These are phyloP conservation scores for Pedionomus torquatus DNA, from an alignment of 2,113 vertebrate genomes.

Conservation along the genomic window DNA sequence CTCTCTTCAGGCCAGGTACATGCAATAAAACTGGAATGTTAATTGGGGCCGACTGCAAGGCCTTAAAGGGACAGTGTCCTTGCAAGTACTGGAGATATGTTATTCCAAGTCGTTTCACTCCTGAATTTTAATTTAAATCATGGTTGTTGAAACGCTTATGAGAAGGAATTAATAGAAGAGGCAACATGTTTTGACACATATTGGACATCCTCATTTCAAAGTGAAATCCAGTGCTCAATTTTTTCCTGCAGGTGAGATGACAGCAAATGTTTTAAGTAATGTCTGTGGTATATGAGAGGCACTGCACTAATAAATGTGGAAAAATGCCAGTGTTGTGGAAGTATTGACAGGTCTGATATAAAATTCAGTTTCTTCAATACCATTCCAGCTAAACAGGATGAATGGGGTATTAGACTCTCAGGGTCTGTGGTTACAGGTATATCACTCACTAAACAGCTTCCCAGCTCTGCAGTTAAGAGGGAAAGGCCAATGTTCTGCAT, in stretches of 20 bases:
- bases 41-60: conserved; percentile 58
- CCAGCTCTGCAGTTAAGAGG: background rate
- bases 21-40: conserved; percentile 78
- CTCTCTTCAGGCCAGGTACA: conserved; percentile 65
- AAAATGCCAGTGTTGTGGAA: background rate
- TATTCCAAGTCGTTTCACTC: background rate
- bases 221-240: background rate
- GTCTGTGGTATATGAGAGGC: background rate
- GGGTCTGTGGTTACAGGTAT: background rate
- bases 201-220: conserved; percentile 1
- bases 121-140: conserved; percentile 1
- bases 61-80: conserved; percentile 68
- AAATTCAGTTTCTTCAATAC: conserved; percentile 15
- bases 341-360: conserved; percentile 21
- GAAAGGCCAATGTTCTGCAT: background rate
- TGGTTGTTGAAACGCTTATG: background rate
- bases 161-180: conserved; percentile 9
- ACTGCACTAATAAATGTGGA: background rate
- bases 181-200: background rate
- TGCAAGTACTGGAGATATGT: background rate
- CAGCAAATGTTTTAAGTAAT: background rate
- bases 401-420: background rate
- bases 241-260: background rate
- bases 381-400: conserved; percentile 9
- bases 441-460: background rate